Base-by-base conservation (phyloP, 1,140 invertebrate genomes). In the Trichogramma pretiosum region DNA sequence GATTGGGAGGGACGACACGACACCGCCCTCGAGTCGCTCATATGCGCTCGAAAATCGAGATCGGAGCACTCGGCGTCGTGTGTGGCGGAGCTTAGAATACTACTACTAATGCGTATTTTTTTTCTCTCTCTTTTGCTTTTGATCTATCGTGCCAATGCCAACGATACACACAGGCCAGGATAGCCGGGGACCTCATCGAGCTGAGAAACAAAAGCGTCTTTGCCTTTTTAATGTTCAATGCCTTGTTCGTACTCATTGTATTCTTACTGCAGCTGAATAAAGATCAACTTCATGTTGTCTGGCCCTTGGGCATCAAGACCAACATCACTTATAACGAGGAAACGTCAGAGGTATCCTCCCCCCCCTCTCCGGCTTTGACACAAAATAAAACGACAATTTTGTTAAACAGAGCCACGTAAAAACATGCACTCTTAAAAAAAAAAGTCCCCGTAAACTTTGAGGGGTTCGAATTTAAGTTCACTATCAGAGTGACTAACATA, bases 141-240 rank as follows among this genome's bases (percentile, higher is more conserved):
- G 37, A 39, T 26, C 23, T 41, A 11, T 21, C 21, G 16, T 38
- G 21, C 18, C 36, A 7, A 22, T 30, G 23, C 24, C 18, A 21
- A 22, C 30, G 42, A 50, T 11, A 30, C 72, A 79, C 78, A 74
- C 80, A 95, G 85, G 84, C 82, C 65, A 79, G 87, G 61, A 86
- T 94, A 58, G 86, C 87, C 61, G 73, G 76, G 58, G 92, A 94
- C 72, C 78, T 98, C 67, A 84, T 87, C 65, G 90, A 93, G 62
- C 80, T 97, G 59, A 79, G 93, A 59, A 97, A 96, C 81, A 94
- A 94, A 73, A 88, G 90, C 58, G 91, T 95, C 50, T 96, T 97
- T 73, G 90, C 90, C 60, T 98, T 97, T 84, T 89, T 97, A 77
- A 97, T 99, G 91, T 87, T 96, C 77, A 99, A 99, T 81, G 89